Conservation (phyloP, 2,113 vertebrate genomes). For the Damaliscus lunatus region DNA sequence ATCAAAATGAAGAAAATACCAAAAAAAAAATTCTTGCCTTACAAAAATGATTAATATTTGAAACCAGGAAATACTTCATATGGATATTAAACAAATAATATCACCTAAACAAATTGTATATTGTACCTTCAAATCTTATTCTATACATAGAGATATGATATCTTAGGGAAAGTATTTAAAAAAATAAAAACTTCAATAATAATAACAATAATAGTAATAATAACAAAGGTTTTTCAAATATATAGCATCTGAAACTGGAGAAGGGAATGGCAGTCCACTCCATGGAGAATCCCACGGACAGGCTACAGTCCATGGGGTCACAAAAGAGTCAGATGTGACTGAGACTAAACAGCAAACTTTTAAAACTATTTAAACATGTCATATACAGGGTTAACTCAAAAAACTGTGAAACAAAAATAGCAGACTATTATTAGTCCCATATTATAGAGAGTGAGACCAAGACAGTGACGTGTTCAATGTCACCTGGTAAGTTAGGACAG, state of each 20-base stretch:
- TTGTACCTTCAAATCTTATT: not conserved
- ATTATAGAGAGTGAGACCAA: not conserved
- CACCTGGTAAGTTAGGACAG: not conserved
- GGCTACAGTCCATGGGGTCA: not conserved
- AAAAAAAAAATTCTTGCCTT: not conserved
- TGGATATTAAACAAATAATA: not conserved
- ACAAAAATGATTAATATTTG: slow-evolving; percentile 2
- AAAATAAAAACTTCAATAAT: not conserved
- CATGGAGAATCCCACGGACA: not conserved
- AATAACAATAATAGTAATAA: not conserved
- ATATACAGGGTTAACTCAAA: not conserved
- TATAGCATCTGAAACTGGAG: not conserved
- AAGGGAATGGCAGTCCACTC: not conserved
- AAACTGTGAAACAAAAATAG: not conserved
- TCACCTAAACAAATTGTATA: not conserved
- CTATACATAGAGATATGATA: not conserved
- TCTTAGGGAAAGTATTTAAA: not conserved
- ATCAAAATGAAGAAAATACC: not conserved
- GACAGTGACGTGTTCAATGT: not conserved
- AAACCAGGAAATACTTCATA: slow-evolving; percentile 31
- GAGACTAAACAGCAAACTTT: not conserved
- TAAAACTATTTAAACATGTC: not conserved
- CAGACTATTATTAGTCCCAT: not conserved
- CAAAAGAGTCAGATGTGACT: not conserved
- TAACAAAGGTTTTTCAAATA: not conserved